phyloP scores from a whole-genome alignment of 2,797 vertebrate genomes.

The Sparidentex hasta region DNA sequence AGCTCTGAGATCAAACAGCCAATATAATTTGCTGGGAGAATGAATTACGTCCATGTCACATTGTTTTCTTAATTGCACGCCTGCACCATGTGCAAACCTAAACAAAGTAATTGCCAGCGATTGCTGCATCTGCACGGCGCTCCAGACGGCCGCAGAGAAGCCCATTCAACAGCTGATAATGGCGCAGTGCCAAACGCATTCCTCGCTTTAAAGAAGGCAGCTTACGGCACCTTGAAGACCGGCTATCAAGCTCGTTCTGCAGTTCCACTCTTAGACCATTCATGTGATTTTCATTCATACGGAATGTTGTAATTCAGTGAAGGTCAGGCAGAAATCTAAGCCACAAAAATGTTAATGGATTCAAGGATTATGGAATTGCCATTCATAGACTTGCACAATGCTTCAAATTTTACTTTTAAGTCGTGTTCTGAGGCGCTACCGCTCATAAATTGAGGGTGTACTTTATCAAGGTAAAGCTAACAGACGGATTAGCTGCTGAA shows the following conservation, averaged over 20 bases:
- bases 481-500: slow-evolving; percentile 27
- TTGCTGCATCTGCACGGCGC: slow-evolving; percentile 56
- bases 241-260: slow-evolving; percentile 9
- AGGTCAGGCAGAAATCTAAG: slow-evolving; percentile 65
- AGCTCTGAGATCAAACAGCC: slow-evolving; percentile 46
- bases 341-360: slow-evolving; percentile 69
- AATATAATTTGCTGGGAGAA: slow-evolving; percentile 47
- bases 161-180: slow-evolving; percentile 37
- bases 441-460: background rate
- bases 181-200: slow-evolving; percentile 21
- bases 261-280: slow-evolving; percentile 15
- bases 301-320: slow-evolving; percentile 41
- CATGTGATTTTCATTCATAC: slow-evolving; percentile 38
- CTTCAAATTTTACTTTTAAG: slow-evolving; percentile 23
- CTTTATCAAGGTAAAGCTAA: slow-evolving; percentile 21
- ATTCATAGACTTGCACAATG: slow-evolving; percentile 25
- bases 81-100: slow-evolving; percentile 64
- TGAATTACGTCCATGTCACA: slow-evolving; percentile 55
- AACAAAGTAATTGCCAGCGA: slow-evolving; percentile 65
- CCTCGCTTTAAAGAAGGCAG: slow-evolving; percentile 5
- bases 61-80: slow-evolving; percentile 70
- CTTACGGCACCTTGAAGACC: background rate
- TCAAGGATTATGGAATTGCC: slow-evolving; percentile 48
- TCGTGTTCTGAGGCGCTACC: background rate
- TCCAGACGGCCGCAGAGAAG: slow-evolving; percentile 15